Conservation (phyloP, 2,888 invertebrate species). For the Chromoteleia sp. region DNA sequence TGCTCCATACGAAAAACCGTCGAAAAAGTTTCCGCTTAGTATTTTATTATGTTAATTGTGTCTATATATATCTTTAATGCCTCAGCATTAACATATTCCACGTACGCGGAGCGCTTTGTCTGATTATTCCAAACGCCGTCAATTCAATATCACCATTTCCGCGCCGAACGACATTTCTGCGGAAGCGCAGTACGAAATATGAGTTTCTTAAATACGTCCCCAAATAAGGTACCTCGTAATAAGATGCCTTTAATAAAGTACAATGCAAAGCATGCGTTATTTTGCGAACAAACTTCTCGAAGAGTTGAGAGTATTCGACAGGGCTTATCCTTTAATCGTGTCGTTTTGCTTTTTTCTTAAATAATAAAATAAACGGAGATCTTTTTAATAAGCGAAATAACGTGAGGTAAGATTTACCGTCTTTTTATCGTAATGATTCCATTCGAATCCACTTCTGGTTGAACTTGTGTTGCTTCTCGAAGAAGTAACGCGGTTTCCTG, state of each 20-base stretch:
- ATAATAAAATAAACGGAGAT: background rate
- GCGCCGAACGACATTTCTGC: background rate
- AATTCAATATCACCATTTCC: conserved; percentile 14
- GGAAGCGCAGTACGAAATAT: no score
- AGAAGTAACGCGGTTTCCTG: conserved; percentile 66
- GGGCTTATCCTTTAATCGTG: no score
- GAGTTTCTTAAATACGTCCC: no score
- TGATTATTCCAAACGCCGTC: conserved; percentile 10
- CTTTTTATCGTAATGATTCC: conserved; percentile 19
- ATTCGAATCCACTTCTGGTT: conserved; percentile 40
- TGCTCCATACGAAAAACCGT: conserved; percentile 26
- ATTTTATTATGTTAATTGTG: conserved; percentile 41
- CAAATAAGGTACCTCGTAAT: no score
- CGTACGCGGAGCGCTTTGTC: background rate
- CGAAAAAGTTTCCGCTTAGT: conserved; percentile 30
- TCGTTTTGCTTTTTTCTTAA: background rate
- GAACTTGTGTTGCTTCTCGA: conserved; percentile 54
- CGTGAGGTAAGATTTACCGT: conserved; percentile 22
- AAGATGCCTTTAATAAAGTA: no score
- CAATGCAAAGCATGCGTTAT: no score
- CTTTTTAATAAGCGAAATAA: background rate
- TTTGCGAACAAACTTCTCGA: no score
- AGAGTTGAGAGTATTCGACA: no score
- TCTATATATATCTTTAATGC: conserved; percentile 28
- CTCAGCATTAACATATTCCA: conserved; percentile 12